These are phyloP conservation scores for Odobenus rosmarus DNA, from an alignment of 2,113 vertebrate species.

Conservation along the genomic window DNA sequence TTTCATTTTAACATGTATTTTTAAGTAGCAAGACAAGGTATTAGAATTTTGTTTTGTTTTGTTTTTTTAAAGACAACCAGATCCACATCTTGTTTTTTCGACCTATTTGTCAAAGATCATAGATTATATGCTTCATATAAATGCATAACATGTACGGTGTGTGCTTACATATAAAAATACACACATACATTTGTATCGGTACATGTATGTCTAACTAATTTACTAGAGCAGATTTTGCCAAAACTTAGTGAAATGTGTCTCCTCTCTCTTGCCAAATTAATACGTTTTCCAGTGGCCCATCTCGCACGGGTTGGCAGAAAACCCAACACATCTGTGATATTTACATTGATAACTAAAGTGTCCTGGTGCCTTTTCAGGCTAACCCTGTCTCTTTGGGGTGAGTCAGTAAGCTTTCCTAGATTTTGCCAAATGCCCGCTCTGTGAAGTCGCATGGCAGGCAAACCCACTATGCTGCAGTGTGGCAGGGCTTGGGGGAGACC, in stretches of 20 bases:
- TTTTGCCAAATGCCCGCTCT: neutral
- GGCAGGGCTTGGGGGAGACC: neutral
- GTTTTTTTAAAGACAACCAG: neutral
- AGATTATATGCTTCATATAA: neutral
- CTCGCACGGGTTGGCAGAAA: neutral
- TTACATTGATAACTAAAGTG: neutral
- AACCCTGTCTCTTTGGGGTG: neutral
- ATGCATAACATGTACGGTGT: neutral
- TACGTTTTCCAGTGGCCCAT: neutral
- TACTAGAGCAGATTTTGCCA: neutral
- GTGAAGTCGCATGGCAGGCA: neutral
- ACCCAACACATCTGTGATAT: neutral
- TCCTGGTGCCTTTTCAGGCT: neutral
- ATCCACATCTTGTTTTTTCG: neutral
- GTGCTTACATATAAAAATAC: neutral
- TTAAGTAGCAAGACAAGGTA: neutral
- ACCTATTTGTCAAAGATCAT: neutral
- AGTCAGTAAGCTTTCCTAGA: rapidly evolving
- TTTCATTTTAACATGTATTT: neutral
- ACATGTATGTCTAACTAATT: rapidly evolving
- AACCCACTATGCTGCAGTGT: rapidly evolving
- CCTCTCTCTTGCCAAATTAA: rapidly evolving
- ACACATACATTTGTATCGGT: neutral
- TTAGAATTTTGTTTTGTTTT: too few species aligned
- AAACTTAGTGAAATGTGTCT: neutral